A percentile compares a stretch with the other conserved stretches of the same genome.
Conservation (phyloP, 1,140 invertebrate species). For the Ladona fulva region DNA sequence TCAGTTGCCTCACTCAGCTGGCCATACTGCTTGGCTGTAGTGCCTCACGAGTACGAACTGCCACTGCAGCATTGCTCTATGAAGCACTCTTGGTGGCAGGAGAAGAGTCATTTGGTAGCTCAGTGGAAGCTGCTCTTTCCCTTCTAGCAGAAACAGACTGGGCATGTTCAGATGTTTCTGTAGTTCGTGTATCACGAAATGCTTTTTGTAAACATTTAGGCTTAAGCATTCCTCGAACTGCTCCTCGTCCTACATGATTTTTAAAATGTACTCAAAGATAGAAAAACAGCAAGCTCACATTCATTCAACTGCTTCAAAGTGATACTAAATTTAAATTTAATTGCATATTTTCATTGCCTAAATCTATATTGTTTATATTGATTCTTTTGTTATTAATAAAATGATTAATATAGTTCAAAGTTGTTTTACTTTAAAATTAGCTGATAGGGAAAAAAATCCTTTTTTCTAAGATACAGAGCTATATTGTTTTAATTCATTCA, state of each 20-base stretch:
- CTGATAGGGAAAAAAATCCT: too few relatives aligned
- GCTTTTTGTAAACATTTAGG: not conserved
- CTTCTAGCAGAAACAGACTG: not conserved
- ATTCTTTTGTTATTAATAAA: too few relatives aligned
- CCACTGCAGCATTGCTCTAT: not conserved
- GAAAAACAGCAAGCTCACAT: too few relatives aligned
- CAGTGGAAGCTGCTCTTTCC: not conserved
- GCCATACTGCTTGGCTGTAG: not conserved
- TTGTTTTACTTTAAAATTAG: too few relatives aligned
- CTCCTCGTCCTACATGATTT: not conserved
- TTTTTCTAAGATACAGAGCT: too few relatives aligned
- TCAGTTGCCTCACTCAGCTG: not conserved
- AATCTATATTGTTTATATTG: too few relatives aligned
- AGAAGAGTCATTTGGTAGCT: not conserved
- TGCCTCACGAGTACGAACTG: not conserved
- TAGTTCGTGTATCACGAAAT: not conserved
- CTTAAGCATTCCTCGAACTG: not conserved
- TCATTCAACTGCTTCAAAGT: too few relatives aligned
- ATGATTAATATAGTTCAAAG: too few relatives aligned
- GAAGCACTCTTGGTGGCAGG: not conserved
- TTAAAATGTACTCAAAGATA: too few relatives aligned
- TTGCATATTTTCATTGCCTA: too few relatives aligned
- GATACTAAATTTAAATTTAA: too few relatives aligned
- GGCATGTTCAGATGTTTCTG: not conserved
- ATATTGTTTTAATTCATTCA: too few relatives aligned